Percentiles rank a stretch among this genome's conserved stretches.
phyloP scores from a whole-genome alignment of 64 coral and sea anemone species.

The Orbicella faveolata region DNA sequence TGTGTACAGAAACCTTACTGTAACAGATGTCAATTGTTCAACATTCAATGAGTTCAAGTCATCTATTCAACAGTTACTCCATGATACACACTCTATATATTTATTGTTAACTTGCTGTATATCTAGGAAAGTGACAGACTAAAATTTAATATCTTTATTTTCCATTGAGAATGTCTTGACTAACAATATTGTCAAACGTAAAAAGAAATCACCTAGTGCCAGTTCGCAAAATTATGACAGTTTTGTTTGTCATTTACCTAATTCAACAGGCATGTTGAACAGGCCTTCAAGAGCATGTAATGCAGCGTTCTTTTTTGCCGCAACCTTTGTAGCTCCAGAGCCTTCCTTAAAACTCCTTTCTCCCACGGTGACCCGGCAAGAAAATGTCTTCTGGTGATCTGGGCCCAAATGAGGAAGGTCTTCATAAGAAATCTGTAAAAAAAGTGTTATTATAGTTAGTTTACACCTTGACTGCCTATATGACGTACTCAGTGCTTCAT shows the following conservation, averaged over 20 bases:
- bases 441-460: no score
- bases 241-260: background rate
- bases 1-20: no score
- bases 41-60: no score
- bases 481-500: no score
- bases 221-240: background rate
- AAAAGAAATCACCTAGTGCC: background rate
- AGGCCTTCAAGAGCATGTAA: conserved; percentile 58
- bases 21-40: no score
- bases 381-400: conserved; percentile 63
- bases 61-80: no score
- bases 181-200: no score
- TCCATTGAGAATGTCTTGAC: no score
- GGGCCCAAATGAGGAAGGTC: conserved; percentile 47
- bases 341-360: conserved; percentile 77
- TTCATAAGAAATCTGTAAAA: conserved; percentile 79
- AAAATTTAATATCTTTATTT: no score
- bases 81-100: no score
- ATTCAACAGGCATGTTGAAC: conserved; percentile 51
- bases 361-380: conserved; percentile 56
- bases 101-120: no score
- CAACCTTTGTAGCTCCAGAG: conserved; percentile 53
- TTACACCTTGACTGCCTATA: background rate
- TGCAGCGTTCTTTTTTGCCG: conserved; percentile 78
- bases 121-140: no score